Percentiles rank a stretch among this genome's conserved stretches.
phyloP scores from a whole-genome alignment of 2,797 vertebrate species.

The Falco peregrinus region DNA sequence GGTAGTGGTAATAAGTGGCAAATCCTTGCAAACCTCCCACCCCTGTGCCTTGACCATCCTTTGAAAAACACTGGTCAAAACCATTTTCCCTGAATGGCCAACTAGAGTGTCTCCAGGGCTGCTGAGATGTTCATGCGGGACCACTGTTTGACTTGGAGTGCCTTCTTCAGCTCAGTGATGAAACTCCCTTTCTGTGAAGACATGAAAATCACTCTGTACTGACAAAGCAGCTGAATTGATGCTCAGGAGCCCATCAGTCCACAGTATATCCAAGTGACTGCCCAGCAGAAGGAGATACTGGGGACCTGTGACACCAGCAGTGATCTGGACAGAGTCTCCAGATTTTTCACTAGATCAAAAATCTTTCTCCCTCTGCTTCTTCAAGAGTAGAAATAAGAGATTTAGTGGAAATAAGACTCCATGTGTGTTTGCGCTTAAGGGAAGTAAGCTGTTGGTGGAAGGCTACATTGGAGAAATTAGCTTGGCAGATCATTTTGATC shows the following conservation, averaged over 20 bases:
- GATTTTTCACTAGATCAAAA: neutral
- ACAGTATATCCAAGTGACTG: no score
- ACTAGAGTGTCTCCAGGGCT: neutral
- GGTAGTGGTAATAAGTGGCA: neutral
- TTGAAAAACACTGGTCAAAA: neutral
- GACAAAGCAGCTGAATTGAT: neutral
- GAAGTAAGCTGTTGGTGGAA: neutral
- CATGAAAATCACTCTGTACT: neutral
- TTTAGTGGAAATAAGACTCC: neutral
- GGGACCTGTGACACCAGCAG: neutral
- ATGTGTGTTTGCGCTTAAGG: neutral
- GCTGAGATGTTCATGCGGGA: neutral
- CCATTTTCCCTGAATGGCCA: neutral
- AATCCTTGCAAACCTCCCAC: neutral
- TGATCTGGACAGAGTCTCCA: neutral
- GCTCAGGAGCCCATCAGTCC: neutral
- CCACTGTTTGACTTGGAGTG: neutral
- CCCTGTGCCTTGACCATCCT: neutral
- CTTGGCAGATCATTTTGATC: neutral
- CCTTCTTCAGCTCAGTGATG: neutral
- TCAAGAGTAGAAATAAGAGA: neutral
- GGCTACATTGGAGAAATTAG: neutral
- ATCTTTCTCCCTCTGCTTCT: neutral
- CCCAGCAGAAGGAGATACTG: neutral
- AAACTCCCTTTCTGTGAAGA: neutral